phyloP scores from a whole-genome alignment of 2,797 vertebrate genomes.

The Poliocrania exsul region DNA sequence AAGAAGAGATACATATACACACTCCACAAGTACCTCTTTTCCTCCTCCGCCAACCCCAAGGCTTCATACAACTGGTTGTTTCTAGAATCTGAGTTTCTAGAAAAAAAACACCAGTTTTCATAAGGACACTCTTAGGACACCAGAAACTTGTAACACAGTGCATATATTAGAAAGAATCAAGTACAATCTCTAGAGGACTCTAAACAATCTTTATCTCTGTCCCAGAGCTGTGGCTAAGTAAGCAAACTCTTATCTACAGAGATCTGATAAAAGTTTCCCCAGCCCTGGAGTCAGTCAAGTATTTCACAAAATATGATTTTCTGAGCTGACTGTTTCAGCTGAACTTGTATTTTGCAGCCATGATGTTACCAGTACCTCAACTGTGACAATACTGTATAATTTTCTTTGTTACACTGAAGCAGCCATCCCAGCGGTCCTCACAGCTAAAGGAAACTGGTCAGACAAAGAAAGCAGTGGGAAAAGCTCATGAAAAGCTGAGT shows the following conservation, averaged over 20 bases:
- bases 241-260: not conserved
- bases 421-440: not conserved
- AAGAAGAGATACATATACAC: constrained; percentile 69
- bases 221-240: not conserved
- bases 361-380: not conserved
- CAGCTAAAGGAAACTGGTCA: not conserved
- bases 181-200: not conserved
- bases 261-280: constrained; percentile 3
- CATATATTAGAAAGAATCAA: constrained; percentile 48
- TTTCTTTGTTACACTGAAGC: constrained; percentile 20
- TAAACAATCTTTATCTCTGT: not conserved
- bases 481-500: not conserved
- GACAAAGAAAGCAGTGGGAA: constrained; percentile 23
- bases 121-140: constrained; percentile 67
- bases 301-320: not conserved
- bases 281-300: not conserved
- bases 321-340: not conserved
- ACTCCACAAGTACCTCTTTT: constrained; percentile 71
- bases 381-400: not conserved
- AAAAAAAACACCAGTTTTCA: constrained; percentile 70
- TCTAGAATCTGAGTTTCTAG: constrained; percentile 73
- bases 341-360: not conserved
- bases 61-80: constrained; percentile 72
- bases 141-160: constrained; percentile 53
- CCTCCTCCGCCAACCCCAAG: constrained; percentile 69